Percentiles rank a stretch among this genome's conserved stretches.
Evolutionary conservation across 2,113 vertebrate species (phyloP).

Genomic region (Boulengeromyrus knoepffleri): DNA sequence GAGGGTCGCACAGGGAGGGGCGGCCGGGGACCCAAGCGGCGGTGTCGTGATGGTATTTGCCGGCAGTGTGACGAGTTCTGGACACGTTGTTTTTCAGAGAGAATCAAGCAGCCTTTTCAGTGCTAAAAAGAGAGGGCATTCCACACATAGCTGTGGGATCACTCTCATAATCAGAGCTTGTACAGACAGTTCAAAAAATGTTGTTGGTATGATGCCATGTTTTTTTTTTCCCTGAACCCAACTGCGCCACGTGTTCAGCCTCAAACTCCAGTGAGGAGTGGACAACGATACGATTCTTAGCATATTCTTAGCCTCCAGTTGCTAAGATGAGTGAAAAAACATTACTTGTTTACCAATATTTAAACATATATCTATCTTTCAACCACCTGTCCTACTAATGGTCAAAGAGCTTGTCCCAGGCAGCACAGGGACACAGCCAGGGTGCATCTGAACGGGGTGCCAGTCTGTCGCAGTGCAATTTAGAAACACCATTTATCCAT

Average conservation of each 20-base stretch:
- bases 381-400: background rate
- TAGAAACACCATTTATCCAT: background rate
- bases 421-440: background rate
- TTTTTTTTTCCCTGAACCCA: background rate
- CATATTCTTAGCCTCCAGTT: background rate
- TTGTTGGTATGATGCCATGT: constrained; percentile 1
- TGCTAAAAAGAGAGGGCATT: constrained; percentile 23
- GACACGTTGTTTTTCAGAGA: constrained; percentile 17
- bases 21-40: background rate
- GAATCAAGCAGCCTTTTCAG: constrained; percentile 26
- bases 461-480: background rate
- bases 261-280: background rate
- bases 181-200: constrained; percentile 24
- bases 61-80: constrained; percentile 30
- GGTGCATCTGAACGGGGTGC: background rate
- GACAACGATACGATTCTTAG: background rate
- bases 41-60: constrained; percentile 16
- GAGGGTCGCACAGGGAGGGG: background rate
- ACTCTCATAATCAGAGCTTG: constrained; percentile 29
- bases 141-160: constrained; percentile 23
- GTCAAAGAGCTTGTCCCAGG: background rate
- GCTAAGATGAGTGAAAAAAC: background rate
- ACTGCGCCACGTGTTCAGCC: background rate
- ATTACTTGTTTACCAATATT: background rate
- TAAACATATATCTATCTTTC: background rate